Evolutionary conservation across 2,113 vertebrate species (phyloP), one percentile per base, ranked within the genome.

Genomic region (Kobus ellipsiprymnus): DNA sequence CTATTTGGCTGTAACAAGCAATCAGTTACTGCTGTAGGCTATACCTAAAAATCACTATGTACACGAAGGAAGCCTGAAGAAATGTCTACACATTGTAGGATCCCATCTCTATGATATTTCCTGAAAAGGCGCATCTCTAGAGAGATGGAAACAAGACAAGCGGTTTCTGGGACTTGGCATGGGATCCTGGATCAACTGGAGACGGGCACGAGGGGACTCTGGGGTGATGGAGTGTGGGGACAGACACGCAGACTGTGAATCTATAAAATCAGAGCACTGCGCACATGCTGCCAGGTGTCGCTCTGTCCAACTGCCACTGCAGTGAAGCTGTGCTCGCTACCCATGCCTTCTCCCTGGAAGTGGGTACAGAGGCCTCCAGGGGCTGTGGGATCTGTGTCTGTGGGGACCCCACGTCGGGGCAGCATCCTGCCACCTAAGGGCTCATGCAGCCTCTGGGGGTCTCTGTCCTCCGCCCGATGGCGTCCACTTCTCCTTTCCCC

Each of bases 231-330:
- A n/a, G n/a, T 40, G 67, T 71, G 67, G 67, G 21, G 67, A 23
- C n/a, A 36, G 19, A 12, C 0, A 2, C 10, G 0, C 67, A 40
- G 67, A 40, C 67, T 3, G 21, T 36, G 5, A 40, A 21, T 23
- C 64, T 40, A 0, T 71, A 21, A 40, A 36, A 23, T 36, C 67
- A 36, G 9, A 11, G n/a, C 19, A 6, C 23, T 2, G 12, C 11
- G 2, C 36, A 25, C 10, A 4, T 2, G 36, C 21, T 74, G 71
- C 5, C 11, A 0, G 36, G 36, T 14, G 21, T 17, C 3, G 1
- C 60, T 30, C 6, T 16, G 60, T 6, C 71, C 11, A 7, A 36
- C 6, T 23, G 7, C 11, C 21, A 3, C 36, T 25, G 71, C 23
- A 14, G 71, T 3, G 3, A 40, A 27, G 11, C 71, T 77, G 1